Evolutionary conservation across 2,113 vertebrate species (phyloP).

Genomic region (Grus americana): DNA sequence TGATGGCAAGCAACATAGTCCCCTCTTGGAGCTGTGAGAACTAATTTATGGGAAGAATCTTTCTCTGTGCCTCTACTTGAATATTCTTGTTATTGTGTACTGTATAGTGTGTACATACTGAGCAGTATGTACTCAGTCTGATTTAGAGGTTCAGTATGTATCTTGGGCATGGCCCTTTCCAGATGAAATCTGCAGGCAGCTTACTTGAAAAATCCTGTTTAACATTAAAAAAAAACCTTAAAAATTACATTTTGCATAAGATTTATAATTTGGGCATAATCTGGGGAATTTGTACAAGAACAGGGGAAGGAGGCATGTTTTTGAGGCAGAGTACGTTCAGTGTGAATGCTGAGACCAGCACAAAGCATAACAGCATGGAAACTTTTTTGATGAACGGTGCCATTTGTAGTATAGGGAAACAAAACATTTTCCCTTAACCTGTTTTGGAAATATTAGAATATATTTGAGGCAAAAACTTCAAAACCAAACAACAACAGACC

Average conservation of each 20-base stretch:
- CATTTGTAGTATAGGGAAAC: not conserved
- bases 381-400: not conserved
- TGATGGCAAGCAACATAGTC: not conserved
- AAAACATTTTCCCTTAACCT: not conserved
- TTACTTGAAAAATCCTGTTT: not conserved
- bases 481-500: not conserved
- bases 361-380: not conserved
- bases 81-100: not conserved
- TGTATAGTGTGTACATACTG: not conserved
- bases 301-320: not conserved
- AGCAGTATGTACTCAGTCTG: not conserved
- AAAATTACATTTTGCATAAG: too few species aligned
- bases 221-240: not conserved
- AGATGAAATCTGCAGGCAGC: not conserved
- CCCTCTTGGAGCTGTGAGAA: not conserved
- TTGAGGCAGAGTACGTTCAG: not conserved
- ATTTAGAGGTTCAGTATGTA: not conserved
- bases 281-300: not conserved
- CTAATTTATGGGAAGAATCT: not conserved
- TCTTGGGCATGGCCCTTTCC: not conserved
- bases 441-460: not conserved
- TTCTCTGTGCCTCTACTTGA: not conserved
- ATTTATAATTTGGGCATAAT: not conserved
- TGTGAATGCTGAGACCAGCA: not conserved
- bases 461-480: not conserved